Evolutionary conservation across 2,113 vertebrate genomes (phyloP).

Genomic region (Rhea pennata): DNA sequence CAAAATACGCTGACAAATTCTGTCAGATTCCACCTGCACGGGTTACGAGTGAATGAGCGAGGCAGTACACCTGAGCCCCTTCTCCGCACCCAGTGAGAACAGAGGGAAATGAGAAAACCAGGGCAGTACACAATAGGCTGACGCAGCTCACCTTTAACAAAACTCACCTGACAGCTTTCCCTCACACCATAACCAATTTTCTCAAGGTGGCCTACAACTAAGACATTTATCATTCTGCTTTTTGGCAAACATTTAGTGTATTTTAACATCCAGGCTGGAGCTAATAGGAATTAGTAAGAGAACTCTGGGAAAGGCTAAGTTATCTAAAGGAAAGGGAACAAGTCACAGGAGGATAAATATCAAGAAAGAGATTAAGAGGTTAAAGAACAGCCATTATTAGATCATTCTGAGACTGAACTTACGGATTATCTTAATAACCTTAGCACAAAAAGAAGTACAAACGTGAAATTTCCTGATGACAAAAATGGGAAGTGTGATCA

Average conservation of each 20-base stretch:
- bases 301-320: background rate
- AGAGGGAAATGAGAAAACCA: background rate
- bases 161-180: background rate
- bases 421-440: background rate
- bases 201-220: background rate
- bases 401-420: background rate
- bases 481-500: background rate
- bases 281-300: background rate
- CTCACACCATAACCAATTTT: slow-evolving; percentile 1
- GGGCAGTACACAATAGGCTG: background rate
- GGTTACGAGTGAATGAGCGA: background rate
- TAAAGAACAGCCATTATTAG: background rate
- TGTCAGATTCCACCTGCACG: background rate
- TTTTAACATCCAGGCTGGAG: background rate
- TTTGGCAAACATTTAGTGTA: background rate
- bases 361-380: background rate
- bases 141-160: background rate
- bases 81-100: background rate
- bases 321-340: background rate
- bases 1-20: accelerated
- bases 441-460: background rate
- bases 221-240: background rate
- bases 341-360: background rate
- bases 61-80: background rate
- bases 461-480: background rate